Base-by-base conservation (phyloP, 1,140 invertebrate genomes). In the Odontomachus brunneus region DNA sequence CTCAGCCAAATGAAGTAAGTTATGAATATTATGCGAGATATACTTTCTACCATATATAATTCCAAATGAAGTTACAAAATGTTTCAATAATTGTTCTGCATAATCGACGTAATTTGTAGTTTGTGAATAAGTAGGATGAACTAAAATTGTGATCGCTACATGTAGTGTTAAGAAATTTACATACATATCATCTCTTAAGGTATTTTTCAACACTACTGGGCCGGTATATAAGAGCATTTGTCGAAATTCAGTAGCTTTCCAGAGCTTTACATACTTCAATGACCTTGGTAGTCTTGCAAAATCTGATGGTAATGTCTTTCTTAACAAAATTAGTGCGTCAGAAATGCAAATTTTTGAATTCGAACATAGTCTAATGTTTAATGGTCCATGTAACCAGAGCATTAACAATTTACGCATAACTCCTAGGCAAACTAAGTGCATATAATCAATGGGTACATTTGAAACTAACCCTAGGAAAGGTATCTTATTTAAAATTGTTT, bases 211-310 rank as follows among this genome's bases (percentile, higher is more conserved):
- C n/a, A n/a, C n/a, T n/a, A n/a, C n/a, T n/a, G n/a, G n/a, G n/a
- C n/a, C n/a, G n/a, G n/a, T n/a, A n/a, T 11, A 67, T 66, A 66
- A 66, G 15, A 66, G 14, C 15, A 66, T 48, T 0, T 48, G 44
- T 24, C 65, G 15, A 26, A 51, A 51, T 26, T 67, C 22, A 0
- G 26, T 22, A 51, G 22, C 44, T 49, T 67, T 67, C 44, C 44
- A 66, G 1, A 11, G 2, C 26, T 49, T 67, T 0, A 67, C 22
- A 49, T 67, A 4, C 17, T 4, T 48, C 15, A 65, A 2, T 24
- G 38, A 49, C 49, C 44, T 66, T 1, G 44, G 22, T 49, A 1
- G 48, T 66, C 44, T 66, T 7, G 17, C 63, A 14, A 66, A 66
- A 0, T 66, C 14, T 1, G 22, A 48, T 66, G 44, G 44, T 5